Conservation (phyloP, 2,888 invertebrate species). For the Loripinus fragilis region DNA sequence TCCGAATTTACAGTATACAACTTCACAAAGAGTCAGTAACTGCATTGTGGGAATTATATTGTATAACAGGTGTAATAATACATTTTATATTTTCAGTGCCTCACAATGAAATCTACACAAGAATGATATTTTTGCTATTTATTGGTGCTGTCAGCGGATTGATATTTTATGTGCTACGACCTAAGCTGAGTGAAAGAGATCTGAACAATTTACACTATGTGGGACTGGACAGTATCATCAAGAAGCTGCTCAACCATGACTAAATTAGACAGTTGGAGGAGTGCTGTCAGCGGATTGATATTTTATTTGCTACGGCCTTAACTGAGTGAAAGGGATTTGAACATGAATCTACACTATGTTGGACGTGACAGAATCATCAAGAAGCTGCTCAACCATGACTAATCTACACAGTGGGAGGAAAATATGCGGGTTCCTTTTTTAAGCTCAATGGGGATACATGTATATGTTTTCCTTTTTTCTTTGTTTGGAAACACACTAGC, state of each 20-base stretch:
- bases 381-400: conserved; percentile 38
- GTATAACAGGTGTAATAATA: too few relatives aligned
- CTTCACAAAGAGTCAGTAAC: too few relatives aligned
- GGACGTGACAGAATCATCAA: conserved; percentile 66
- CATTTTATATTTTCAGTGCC: conserved; percentile 65
- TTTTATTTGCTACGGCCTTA: conserved; percentile 66
- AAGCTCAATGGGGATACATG: too few relatives aligned
- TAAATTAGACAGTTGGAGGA: conserved; percentile 32
- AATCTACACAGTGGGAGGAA: too few relatives aligned
- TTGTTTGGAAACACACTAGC: too few relatives aligned
- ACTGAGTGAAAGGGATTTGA: conserved; percentile 63
- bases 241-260: conserved; percentile 43
- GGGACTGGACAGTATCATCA: conserved; percentile 63
- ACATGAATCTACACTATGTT: conserved; percentile 63
- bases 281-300: conserved; percentile 57
- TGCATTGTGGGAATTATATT: too few relatives aligned
- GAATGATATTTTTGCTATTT: conserved; percentile 67
- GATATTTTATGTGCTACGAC: conserved; percentile 64
- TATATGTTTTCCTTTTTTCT: too few relatives aligned
- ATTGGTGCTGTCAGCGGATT: conserved; percentile 55
- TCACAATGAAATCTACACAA: conserved; percentile 61
- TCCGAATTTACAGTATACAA: too few relatives aligned
- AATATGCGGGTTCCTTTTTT: too few relatives aligned
- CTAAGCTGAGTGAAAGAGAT: conserved; percentile 66
- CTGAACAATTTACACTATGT: conserved; percentile 63